Conservation (phyloP, 2,888 invertebrate species). For the Cotesia congregata region DNA sequence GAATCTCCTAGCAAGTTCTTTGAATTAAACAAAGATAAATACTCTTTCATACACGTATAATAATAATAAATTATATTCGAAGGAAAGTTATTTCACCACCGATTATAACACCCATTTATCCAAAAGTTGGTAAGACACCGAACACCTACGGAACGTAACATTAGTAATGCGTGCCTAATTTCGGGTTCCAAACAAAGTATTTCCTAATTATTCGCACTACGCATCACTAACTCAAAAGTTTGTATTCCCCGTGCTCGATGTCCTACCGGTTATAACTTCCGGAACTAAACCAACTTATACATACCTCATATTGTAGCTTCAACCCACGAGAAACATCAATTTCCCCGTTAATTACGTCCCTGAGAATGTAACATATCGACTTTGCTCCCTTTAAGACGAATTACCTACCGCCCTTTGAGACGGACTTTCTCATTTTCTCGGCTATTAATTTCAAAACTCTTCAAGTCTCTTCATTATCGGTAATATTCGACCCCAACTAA, state of each 20-base stretch:
- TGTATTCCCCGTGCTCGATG: constrained; percentile 26
- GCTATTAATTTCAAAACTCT: not conserved
- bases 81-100: constrained; percentile 43
- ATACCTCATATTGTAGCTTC: constrained; percentile 15
- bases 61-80: constrained; percentile 36
- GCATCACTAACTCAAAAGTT: constrained; percentile 46
- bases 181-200: constrained; percentile 43
- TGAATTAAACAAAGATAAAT: constrained; percentile 10
- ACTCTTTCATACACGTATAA: constrained; percentile 11
- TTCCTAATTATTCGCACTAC: constrained; percentile 53
- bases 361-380: constrained; percentile 44
- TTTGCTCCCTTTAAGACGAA: not conserved
- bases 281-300: not conserved
- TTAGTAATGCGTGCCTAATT: not conserved
- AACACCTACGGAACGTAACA: not conserved
- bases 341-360: constrained; percentile 45
- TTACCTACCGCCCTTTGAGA: not conserved
- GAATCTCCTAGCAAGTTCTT: constrained; percentile 12
- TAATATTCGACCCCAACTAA: not conserved
- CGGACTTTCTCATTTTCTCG: constrained; percentile 20
- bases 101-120: constrained; percentile 33
- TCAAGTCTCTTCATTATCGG: not conserved
- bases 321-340: constrained; percentile 45
- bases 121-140: not conserved
- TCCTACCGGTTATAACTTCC: constrained; percentile 18